Conservation (phyloP, 1,140 invertebrate genomes). For the Drosophila sucinea region DNA sequence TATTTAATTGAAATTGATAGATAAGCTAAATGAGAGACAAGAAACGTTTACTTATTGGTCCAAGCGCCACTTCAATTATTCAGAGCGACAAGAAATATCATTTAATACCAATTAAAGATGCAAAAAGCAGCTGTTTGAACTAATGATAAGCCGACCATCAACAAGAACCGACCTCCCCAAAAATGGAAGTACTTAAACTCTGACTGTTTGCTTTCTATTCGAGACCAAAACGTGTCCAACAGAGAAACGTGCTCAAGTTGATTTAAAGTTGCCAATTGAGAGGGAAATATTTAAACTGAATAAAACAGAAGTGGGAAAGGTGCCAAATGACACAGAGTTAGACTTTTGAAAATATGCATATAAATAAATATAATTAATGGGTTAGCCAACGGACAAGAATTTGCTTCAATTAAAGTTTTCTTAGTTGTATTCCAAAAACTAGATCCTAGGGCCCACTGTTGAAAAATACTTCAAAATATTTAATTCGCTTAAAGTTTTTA, state of each 20-base stretch:
- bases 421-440: no score
- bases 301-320: not conserved
- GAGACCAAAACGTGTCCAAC: constrained; percentile 29
- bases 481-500: no score
- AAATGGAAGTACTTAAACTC: constrained; percentile 13
- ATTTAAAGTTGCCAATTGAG: constrained; percentile 45
- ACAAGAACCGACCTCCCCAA: constrained; percentile 20
- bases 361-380: constrained; percentile 5
- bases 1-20: constrained; percentile 82
- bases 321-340: not conserved
- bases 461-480: no score
- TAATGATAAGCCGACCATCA: constrained; percentile 56
- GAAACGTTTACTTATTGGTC: constrained; percentile 34
- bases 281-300: constrained; percentile 19
- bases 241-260: constrained; percentile 65
- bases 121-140: constrained; percentile 62
- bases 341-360: not conserved
- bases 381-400: not conserved
- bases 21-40: constrained; percentile 3
- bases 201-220: constrained; percentile 11
- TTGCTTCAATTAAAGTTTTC: not conserved
- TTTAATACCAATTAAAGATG: constrained; percentile 79
- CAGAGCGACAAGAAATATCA: constrained; percentile 57
- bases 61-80: constrained; percentile 65
- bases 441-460: no score